Evolutionary conservation across 2,888 invertebrate genomes (phyloP), one percentile per base, ranked within the genome.

Genomic region (Troilus luridus): DNA sequence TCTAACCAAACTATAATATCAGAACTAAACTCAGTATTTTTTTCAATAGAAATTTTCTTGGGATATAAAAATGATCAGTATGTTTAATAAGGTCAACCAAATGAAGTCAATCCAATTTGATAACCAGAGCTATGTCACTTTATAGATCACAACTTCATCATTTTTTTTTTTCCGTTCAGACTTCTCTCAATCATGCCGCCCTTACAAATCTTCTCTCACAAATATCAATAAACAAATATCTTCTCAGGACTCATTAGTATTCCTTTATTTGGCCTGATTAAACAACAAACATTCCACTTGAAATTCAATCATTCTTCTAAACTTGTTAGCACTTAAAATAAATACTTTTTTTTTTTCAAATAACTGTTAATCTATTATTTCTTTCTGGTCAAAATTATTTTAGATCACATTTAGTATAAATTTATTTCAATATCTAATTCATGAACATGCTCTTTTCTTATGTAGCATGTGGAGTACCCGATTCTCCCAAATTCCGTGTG

Each of bases 401-500:
- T 72, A 5, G 12, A 27, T 27, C 72, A 72, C 27, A 72, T 27
- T 72, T 72, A 72, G 8, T 1, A 21, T 14, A 7, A 14, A 9
- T 14, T 19, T 10, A 58, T n/a, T 17, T 88, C 24, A 17, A 12
- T 27, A 27, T 77, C 41, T 14, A 19, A 41, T 41, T 77, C 41
- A 41, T 77, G 17, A 17, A 21, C 24, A 27, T 77, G 8, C 19
- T 77, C 17, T 41, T 7, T 41, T 41, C n/a, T 54, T 14, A 59
- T 77, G 1, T 62, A 97, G 97, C 97, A 93, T 98, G 98, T 93
- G 98, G 98, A 0, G 96, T 97, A 93, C 96, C 97, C 92, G 97
- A 97, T 94, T 96, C 96, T 93, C 97, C 97, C 90, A 96, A 97
- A 85, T 98, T 97, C 92, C 96, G 98, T 9, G 98, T 99, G 85